Percentiles rank a stretch among this genome's conserved stretches.
Conservation (phyloP, 37 sponge, comb jelly and placozoan genomes). For the Bolinopsis microptera region DNA sequence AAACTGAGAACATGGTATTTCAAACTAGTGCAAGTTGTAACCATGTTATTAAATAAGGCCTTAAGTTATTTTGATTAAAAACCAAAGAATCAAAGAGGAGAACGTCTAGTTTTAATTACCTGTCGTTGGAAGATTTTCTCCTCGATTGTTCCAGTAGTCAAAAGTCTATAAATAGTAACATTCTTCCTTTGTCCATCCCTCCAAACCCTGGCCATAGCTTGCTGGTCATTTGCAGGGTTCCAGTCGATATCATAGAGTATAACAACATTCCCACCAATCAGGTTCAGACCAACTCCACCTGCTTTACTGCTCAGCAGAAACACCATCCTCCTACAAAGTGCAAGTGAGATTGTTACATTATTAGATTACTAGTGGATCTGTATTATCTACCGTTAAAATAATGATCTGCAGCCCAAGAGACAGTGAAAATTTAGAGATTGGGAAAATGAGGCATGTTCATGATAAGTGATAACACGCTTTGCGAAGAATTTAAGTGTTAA, state of each 20-base stretch:
- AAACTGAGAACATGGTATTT: too few species aligned
- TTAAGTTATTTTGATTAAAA: too few species aligned
- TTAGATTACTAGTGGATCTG: too few species aligned
- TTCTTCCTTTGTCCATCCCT: constrained; percentile 85
- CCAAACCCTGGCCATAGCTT: constrained; percentile 96
- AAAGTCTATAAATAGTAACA: constrained; percentile 83
- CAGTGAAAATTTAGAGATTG: too few species aligned
- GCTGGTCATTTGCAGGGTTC: constrained; percentile 91
- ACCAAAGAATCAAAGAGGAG: background rate
- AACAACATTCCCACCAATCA: constrained; percentile 81
- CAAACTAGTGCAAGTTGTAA: too few species aligned
- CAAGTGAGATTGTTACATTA: too few species aligned
- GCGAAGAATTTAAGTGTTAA: too few species aligned
- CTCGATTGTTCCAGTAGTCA: constrained; percentile 88
- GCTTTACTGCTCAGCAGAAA: constrained; percentile 91
- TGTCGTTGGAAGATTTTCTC: constrained; percentile 91
- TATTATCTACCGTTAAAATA: too few species aligned
- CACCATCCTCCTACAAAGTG: constrained; percentile 72
- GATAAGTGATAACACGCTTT: too few species aligned
- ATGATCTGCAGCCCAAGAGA: too few species aligned
- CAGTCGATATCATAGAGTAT: constrained; percentile 93
- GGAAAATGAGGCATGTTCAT: too few species aligned
- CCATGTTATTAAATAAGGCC: too few species aligned
- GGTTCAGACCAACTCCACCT: constrained; percentile 89
- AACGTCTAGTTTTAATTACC: background rate